Base-by-base conservation (phyloP, 1,140 invertebrate genomes). In the Caenorhabditis tropicalis region DNA sequence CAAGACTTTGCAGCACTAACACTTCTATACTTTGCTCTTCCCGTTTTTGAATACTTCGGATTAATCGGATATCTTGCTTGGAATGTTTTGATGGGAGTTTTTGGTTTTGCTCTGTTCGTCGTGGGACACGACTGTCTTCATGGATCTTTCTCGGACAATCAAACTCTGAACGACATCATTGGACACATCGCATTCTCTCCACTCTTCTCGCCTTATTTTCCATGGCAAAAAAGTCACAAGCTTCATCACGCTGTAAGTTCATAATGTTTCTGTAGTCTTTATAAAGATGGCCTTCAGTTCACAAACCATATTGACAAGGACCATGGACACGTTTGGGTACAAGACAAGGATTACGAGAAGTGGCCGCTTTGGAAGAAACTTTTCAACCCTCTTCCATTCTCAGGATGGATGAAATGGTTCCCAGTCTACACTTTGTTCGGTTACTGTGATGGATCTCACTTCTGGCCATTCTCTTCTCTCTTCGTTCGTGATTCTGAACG, bases 91-190 rank as follows among this genome's bases (percentile, higher is more conserved):
- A 90, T 92, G 85, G 92, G 92, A 48, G 92, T 92, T 31, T 88
- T 91, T 70, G 90, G 90, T 79, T 91, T 91, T 9, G 90, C 91
- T 15, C 31, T 92, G 10, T 92, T 92, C 84, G 90, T 91, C n/a
- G 82, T 92, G 27, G 92, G 92, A 19, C 92, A 92, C 80, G 92
- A 92, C 85, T 92, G 92, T 85, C 92, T 92, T 2, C 92, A 92
- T 81, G 90, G 90, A 36, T 92, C 92, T 1, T 92, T 92, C 88
- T 92, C 92, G 2, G 87, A 90, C 31, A 89, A 91, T 82, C 87
- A 85, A 12, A 88, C 89, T 65, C 39, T 91, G 4, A 90, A 90
- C 53, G 89, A 90, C 70, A 29, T 90, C 7, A 85, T 86, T 53
- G 89, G 89, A 19, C 90, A 90, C 48, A 79, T 90, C 60, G 80